phyloP scores from a whole-genome alignment of 1,140 invertebrate species.

The Heliothis virescens region DNA sequence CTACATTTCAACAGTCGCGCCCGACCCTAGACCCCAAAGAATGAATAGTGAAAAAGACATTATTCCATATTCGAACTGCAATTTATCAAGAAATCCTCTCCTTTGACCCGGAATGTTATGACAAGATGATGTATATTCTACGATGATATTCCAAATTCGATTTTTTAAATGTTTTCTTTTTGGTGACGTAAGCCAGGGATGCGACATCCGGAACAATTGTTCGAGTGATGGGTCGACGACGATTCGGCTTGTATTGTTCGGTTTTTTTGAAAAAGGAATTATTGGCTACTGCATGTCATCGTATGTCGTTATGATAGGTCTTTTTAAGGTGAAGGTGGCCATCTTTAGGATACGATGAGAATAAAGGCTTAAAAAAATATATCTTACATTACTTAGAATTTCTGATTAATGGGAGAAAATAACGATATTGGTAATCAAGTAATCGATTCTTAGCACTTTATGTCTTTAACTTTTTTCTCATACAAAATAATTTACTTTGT shows the following conservation, averaged over 20 bases:
- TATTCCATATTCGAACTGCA: conserved; percentile 83
- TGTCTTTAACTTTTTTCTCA: neutral
- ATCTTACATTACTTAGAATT: too few relatives aligned
- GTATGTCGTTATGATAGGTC: conserved; percentile 27
- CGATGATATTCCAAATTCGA: conserved; percentile 81
- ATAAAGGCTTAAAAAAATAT: neutral
- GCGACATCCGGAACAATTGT: conserved; percentile 80
- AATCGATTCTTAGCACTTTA: neutral
- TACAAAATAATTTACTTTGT: neutral
- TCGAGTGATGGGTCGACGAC: conserved; percentile 72
- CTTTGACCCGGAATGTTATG: conserved; percentile 84
- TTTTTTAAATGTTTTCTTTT: conserved; percentile 73
- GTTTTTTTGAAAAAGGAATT: conserved; percentile 47
- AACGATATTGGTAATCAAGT: too few relatives aligned
- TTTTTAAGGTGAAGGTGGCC: conserved; percentile 2
- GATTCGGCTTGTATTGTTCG: conserved; percentile 66
- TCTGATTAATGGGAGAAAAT: too few relatives aligned
- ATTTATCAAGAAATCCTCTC: conserved; percentile 83
- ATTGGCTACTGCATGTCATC: conserved; percentile 58
- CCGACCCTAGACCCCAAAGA: conserved; percentile 60
- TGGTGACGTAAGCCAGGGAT: conserved; percentile 64
- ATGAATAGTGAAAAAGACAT: conserved; percentile 85
- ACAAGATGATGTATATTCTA: conserved; percentile 84
- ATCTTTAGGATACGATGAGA: neutral
- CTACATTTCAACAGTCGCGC: conserved; percentile 34